Conservation (phyloP, 2,113 vertebrate species). For the human region DNA sequence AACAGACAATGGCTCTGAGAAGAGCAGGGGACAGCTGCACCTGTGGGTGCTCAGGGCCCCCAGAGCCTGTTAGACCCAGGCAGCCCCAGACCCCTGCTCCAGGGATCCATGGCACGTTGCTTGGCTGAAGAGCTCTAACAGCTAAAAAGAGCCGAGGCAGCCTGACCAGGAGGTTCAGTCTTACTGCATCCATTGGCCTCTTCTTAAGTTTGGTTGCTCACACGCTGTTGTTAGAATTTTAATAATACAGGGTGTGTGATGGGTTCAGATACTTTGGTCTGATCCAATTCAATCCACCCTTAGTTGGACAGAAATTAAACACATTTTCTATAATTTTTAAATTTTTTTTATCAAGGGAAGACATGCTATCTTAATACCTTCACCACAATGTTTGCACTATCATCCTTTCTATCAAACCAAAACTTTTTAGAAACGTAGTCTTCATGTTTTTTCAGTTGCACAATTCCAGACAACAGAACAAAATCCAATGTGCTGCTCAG, state of each 20-base stretch:
- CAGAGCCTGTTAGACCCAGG: background rate
- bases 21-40: too few relatives aligned
- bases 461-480: background rate
- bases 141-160: background rate
- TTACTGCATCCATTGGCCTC: fast-evolving
- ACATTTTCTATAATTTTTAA: too few relatives aligned
- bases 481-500: background rate
- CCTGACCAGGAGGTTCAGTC: too few relatives aligned
- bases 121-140: too few relatives aligned
- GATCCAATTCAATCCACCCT: fast-evolving
- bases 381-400: background rate
- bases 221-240: fast-evolving
- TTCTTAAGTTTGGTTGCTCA: fast-evolving
- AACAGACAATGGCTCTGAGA: background rate
- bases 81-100: background rate
- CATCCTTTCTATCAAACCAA: background rate
- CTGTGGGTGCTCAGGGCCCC: background rate
- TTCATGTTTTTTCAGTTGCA: background rate
- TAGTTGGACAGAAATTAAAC: background rate
- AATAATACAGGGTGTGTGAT: fast-evolving
- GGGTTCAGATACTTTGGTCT: fast-evolving
- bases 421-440: background rate
- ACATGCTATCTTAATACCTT: background rate
- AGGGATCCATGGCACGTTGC: fast-evolving
- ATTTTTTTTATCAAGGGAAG: background rate